phyloP scores from a whole-genome alignment of 2,888 invertebrate species.

The Theristus sp. region DNA sequence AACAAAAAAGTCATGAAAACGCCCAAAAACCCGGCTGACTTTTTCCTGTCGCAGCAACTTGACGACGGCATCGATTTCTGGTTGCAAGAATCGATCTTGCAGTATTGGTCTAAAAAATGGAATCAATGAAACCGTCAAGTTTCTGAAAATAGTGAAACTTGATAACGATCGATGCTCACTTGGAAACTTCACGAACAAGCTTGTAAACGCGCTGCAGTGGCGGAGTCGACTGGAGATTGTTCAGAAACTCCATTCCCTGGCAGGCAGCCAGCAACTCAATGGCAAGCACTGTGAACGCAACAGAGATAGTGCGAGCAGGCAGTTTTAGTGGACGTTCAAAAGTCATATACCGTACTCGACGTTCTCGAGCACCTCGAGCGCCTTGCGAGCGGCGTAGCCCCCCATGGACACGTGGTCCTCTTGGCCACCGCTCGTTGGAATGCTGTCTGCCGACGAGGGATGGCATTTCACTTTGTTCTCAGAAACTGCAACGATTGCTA shows the following conservation, averaged over 20 bases:
- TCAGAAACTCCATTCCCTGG: constrained; percentile 47
- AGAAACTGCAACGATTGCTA: constrained; percentile 35
- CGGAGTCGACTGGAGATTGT: constrained; percentile 44
- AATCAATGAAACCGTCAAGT: not conserved
- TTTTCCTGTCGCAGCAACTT: constrained; percentile 36
- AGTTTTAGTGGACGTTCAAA: too few relatives aligned
- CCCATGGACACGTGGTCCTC: constrained; percentile 55
- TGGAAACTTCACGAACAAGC: constrained; percentile 39
- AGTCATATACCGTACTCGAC: constrained; percentile 25
- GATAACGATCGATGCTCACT: constrained; percentile 27
- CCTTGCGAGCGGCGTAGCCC: constrained; percentile 46
- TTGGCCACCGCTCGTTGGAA: constrained; percentile 47
- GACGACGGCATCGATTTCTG: constrained; percentile 44
- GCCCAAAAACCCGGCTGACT: constrained; percentile 15
- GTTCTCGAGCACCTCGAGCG: constrained; percentile 39
- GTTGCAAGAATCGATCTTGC: constrained; percentile 41
- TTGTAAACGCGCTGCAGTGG: constrained; percentile 46
- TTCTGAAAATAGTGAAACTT: not conserved
- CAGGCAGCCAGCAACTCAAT: constrained; percentile 48
- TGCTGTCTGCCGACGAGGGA: constrained; percentile 46
- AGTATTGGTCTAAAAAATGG: not conserved
- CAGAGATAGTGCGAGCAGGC: too few relatives aligned
- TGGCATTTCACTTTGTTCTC: constrained; percentile 51
- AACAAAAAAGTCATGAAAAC: not conserved
- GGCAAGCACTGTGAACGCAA: constrained; percentile 39